These are phyloP conservation scores for Nasonia vitripennis DNA, from an alignment of 1,140 invertebrate genomes.

Conservation along the genomic window DNA sequence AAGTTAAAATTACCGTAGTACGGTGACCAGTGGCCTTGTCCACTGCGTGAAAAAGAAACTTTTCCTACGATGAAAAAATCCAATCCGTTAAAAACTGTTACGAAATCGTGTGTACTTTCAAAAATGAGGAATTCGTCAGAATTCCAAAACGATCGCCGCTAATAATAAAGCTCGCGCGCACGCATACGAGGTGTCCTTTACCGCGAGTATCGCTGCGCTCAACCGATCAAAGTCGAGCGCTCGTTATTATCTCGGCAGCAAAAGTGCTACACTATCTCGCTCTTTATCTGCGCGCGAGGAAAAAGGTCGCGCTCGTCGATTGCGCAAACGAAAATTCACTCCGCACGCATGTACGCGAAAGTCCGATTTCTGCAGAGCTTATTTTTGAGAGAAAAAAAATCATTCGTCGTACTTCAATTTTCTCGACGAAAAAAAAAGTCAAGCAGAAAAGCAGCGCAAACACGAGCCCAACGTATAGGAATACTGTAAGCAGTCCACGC, in stretches of 20 bases:
- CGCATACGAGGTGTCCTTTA: neutral
- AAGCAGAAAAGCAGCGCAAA: neutral
- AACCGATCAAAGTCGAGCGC: neutral
- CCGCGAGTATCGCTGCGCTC: neutral
- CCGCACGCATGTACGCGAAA: neutral
- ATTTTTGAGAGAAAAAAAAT: neutral
- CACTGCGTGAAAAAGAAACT: neutral
- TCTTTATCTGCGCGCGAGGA: constrained; percentile 13
- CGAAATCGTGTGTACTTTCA: neutral
- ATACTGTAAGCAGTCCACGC: too few relatives aligned
- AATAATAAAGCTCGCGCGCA: neutral
- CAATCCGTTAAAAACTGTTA: neutral
- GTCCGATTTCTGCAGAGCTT: neutral
- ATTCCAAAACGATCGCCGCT: too few relatives aligned
- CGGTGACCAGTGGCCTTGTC: neutral
- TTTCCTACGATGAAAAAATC: neutral
- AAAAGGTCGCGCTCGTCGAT: constrained; percentile 15
- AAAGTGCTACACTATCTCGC: neutral
- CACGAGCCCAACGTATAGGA: neutral
- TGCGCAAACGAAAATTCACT: constrained; percentile 38
- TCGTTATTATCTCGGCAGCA: neutral
- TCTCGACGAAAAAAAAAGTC: neutral
- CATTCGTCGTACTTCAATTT: neutral
- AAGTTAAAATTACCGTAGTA: neutral
- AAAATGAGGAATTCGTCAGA: too few relatives aligned